Percentiles rank a stretch among this genome's conserved stretches.
Evolutionary conservation across 2,797 vertebrate genomes (phyloP).

Genomic region (Tadarida brasiliensis): DNA sequence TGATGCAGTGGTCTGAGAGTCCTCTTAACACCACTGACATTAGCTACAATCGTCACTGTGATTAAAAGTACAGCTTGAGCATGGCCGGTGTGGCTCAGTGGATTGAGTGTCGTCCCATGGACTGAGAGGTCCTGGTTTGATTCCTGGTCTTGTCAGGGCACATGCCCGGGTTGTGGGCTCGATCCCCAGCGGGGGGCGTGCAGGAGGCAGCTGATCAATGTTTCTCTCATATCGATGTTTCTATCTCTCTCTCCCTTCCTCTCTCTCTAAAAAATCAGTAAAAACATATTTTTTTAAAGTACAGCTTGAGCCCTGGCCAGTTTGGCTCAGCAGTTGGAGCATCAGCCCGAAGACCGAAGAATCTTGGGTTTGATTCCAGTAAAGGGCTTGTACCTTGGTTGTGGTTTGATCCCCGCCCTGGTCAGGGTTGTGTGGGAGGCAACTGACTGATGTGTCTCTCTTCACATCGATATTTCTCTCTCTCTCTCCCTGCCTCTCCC

Average conservation of each 20-base stretch:
- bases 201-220: neutral
- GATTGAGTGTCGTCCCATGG: neutral
- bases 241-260: neutral
- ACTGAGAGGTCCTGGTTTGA: neutral
- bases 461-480: neutral
- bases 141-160: neutral
- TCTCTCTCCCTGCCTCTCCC: neutral
- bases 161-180: too few species aligned
- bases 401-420: too few species aligned
- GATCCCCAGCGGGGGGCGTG: fast-evolving
- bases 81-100: too few species aligned
- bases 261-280: neutral
- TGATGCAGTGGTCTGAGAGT: neutral
- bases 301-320: too few species aligned
- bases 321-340: too few species aligned
- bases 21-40: neutral
- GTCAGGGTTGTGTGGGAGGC: neutral
- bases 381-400: too few species aligned
- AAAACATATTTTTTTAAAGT: too few species aligned
- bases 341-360: too few species aligned
- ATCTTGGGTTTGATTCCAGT: too few species aligned
- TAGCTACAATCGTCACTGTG: neutral
- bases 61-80: neutral
- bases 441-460: neutral
- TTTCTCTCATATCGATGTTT: neutral